A percentile compares a stretch with the other conserved stretches of the same genome.
Evolutionary conservation across 2,797 vertebrate species (phyloP).

Genomic region (Staurois parvus): DNA sequence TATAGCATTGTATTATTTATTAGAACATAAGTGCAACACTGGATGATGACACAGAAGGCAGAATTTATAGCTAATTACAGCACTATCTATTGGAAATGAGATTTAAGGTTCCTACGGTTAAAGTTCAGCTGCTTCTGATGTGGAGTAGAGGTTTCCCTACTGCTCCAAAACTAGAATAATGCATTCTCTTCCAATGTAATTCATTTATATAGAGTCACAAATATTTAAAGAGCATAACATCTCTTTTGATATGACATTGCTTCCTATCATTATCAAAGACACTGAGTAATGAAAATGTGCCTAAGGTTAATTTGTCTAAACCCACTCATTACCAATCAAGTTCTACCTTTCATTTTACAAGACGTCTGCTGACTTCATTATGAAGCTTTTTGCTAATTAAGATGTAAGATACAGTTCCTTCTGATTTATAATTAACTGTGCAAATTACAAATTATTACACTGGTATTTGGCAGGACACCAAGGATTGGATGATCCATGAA

Average conservation of each 20-base stretch:
- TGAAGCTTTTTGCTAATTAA: conserved; percentile 61
- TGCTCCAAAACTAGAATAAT: conserved; percentile 28
- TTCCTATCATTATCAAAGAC: conserved; percentile 61
- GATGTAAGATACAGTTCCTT: conserved; percentile 61
- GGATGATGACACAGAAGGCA: neutral
- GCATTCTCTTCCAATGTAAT: conserved; percentile 43
- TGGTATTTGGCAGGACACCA: conserved; percentile 61
- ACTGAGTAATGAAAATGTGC: conserved; percentile 58
- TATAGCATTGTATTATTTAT: conserved; percentile 4
- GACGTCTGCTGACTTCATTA: conserved; percentile 63
- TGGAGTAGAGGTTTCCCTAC: conserved; percentile 25
- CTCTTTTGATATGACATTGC: conserved; percentile 60
- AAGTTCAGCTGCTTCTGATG: conserved; percentile 22
- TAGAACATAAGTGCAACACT: conserved; percentile 7
- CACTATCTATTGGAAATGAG: conserved; percentile 19
- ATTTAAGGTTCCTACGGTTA: conserved; percentile 34
- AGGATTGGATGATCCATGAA: conserved; percentile 57
- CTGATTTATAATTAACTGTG: conserved; percentile 64
- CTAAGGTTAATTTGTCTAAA: conserved; percentile 61
- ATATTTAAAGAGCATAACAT: conserved; percentile 58
- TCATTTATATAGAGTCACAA: conserved; percentile 41
- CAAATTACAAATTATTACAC: conserved; percentile 62
- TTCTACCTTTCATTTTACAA: conserved; percentile 62
- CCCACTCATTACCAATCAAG: conserved; percentile 61
- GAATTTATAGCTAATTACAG: conserved; percentile 37